phyloP scores from a whole-genome alignment of 2,888 invertebrate genomes.

The Antheraea yamamai region DNA sequence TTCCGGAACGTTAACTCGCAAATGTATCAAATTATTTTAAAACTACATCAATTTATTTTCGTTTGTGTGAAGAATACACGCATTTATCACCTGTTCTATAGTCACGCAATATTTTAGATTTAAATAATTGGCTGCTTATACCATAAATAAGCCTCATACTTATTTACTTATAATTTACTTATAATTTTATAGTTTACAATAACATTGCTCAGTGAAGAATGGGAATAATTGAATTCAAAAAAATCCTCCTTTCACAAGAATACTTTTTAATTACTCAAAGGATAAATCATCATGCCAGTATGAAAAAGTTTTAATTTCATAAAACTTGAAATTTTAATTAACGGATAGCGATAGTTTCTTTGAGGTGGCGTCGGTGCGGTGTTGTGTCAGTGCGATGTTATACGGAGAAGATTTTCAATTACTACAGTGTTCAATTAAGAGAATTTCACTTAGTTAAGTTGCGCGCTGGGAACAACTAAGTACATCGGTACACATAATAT shows the following conservation, averaged over 20 bases:
- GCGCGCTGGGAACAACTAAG: constrained; percentile 47
- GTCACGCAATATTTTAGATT: too few relatives aligned
- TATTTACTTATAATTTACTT: too few relatives aligned
- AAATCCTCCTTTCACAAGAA: neutral
- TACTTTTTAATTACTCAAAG: constrained; percentile 16
- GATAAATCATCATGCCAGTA: constrained; percentile 32
- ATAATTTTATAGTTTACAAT: neutral
- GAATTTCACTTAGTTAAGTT: constrained; percentile 52
- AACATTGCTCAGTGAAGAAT: neutral
- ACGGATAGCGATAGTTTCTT: constrained; percentile 47
- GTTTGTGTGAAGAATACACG: too few relatives aligned
- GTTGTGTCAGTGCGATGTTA: constrained; percentile 39
- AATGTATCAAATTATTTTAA: constrained; percentile 41
- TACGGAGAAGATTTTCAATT: constrained; percentile 54
- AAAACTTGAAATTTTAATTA: constrained; percentile 52
- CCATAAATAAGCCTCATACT: too few relatives aligned
- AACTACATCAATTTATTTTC: constrained; percentile 5
- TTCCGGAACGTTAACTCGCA: constrained; percentile 35
- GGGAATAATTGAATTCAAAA: neutral
- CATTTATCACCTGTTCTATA: too few relatives aligned
- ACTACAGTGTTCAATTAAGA: constrained; percentile 59
- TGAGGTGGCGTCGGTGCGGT: constrained; percentile 28
- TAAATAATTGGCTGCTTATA: too few relatives aligned
- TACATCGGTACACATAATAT: constrained; percentile 42
- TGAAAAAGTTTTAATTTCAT: constrained; percentile 45